Conservation (phyloP, 2,797 vertebrate genomes). For the Gallinago stenura region DNA sequence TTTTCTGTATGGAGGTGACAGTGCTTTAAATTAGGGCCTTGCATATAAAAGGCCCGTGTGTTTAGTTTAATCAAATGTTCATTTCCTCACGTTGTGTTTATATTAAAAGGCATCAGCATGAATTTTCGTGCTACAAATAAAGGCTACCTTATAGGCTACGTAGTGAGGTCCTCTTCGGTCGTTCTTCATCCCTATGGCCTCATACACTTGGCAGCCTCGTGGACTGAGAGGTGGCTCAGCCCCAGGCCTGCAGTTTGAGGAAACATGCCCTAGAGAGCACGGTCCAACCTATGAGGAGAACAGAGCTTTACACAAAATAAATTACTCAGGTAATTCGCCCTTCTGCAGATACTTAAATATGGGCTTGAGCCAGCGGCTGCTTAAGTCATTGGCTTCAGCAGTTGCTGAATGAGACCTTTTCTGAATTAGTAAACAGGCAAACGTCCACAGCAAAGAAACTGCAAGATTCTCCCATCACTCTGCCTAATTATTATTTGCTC, state of each 20-base stretch:
- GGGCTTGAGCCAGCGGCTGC: conserved; percentile 10
- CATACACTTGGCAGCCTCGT: not conserved
- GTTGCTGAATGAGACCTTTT: conserved; percentile 11
- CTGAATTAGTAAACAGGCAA: conserved; percentile 56
- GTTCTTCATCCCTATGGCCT: conserved; percentile 3
- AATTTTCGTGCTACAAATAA: conserved; percentile 37
- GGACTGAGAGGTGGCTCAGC: not conserved
- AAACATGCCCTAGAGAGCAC: not conserved
- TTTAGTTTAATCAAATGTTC: conserved; percentile 72
- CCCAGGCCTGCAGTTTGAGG: not conserved
- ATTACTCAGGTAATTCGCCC: not conserved
- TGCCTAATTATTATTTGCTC: conserved; percentile 46
- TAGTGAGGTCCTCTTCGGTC: not conserved
- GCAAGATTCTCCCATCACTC: conserved; percentile 50
- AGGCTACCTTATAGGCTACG: not conserved
- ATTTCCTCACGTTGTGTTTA: conserved; percentile 41
- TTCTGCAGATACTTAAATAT: conserved; percentile 22
- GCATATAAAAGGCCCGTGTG: conserved; percentile 42
- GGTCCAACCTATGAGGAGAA: not conserved
- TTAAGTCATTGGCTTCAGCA: conserved; percentile 29
- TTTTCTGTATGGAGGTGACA: conserved; percentile 58
- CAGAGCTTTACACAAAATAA: conserved; percentile 19
- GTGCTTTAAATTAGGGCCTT: conserved; percentile 62
- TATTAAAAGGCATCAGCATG: conserved; percentile 44
- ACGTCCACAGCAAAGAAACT: not conserved